These are phyloP conservation scores for Lutjanus erythropterus DNA, from an alignment of 2,113 vertebrate genomes.

Conservation along the genomic window DNA sequence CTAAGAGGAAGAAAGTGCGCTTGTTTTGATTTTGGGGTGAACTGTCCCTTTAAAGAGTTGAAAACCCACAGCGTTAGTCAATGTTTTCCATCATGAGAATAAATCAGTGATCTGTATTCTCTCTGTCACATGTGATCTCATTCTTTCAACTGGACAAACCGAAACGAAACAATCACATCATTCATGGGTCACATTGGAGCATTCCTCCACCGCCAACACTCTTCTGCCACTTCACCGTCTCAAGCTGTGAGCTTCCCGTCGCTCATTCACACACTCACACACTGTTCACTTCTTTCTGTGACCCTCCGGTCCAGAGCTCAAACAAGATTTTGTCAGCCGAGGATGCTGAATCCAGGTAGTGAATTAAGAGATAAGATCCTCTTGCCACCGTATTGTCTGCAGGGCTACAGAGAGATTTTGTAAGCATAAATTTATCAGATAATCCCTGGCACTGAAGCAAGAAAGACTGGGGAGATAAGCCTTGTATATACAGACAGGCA, in stretches of 20 bases:
- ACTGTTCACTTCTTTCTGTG: slow-evolving; percentile 11
- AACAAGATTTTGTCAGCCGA: neutral
- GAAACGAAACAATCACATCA: slow-evolving; percentile 71
- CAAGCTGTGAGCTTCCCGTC: slow-evolving; percentile 23
- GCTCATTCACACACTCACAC: slow-evolving; percentile 12
- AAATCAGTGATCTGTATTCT: slow-evolving; percentile 28
- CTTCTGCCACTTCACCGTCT: slow-evolving; percentile 34
- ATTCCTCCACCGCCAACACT: slow-evolving; percentile 74
- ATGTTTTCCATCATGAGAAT: slow-evolving; percentile 15
- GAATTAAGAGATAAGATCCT: slow-evolving; percentile 1
- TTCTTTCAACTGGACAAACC: slow-evolving; percentile 35
- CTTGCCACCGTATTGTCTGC: neutral
- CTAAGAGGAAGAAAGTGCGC: too few relatives aligned
- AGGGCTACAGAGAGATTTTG: slow-evolving; percentile 18
- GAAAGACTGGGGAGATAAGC: slow-evolving; percentile 29
- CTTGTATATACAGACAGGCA: slow-evolving; percentile 7
- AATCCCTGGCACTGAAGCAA: slow-evolving; percentile 27
- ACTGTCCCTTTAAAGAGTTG: slow-evolving; percentile 4
- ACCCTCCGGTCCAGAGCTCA: slow-evolving; percentile 29
- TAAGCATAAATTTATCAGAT: slow-evolving; percentile 39
- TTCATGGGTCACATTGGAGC: slow-evolving; percentile 66
- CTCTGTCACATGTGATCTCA: slow-evolving; percentile 19
- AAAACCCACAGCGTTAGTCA: neutral
- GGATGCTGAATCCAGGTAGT: neutral
- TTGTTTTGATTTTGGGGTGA: too few relatives aligned